Conservation (phyloP, 2,113 vertebrate species). For the Orthochromis malagaraziensis region DNA sequence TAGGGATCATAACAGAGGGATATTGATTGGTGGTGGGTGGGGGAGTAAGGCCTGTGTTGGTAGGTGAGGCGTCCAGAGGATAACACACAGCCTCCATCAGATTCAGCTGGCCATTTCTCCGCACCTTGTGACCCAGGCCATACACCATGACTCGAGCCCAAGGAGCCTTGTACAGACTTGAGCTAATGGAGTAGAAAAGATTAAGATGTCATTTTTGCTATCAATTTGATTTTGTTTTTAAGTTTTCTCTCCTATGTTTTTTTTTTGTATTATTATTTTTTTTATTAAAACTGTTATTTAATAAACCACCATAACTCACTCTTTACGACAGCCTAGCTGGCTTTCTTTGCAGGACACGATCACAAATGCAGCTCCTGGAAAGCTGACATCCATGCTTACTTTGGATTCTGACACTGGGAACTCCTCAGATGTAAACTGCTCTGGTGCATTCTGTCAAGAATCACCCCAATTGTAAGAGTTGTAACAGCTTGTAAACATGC, state of each 20-base stretch:
- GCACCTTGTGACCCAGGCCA: conserved; percentile 91
- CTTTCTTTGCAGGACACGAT: conserved; percentile 95
- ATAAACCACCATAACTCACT: conserved; percentile 72
- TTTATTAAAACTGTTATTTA: background rate
- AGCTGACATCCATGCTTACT: conserved; percentile 95
- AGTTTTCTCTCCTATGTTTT: background rate
- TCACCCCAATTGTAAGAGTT: background rate
- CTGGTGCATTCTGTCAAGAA: conserved; percentile 82
- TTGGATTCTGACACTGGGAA: conserved; percentile 93
- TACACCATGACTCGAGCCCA: conserved; percentile 94
- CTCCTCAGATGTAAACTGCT: conserved; percentile 94
- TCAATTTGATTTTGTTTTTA: background rate
- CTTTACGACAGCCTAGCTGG: conserved; percentile 92
- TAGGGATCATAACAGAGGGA: conserved; percentile 89
- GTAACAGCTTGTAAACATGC: background rate
- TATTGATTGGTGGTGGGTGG: conserved; percentile 96
- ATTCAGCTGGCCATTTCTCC: conserved; percentile 90
- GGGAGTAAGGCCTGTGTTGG: conserved; percentile 92
- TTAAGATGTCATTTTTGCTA: background rate
- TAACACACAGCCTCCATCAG: conserved; percentile 92
- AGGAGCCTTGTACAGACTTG: conserved; percentile 93
- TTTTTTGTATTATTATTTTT: background rate
- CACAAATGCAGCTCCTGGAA: conserved; percentile 93
- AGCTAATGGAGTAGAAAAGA: conserved; percentile 65
- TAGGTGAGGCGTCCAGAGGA: conserved; percentile 91